Evolutionary conservation across 1,140 invertebrate genomes (phyloP).

Genomic region (Drosophila subpulchrella): DNA sequence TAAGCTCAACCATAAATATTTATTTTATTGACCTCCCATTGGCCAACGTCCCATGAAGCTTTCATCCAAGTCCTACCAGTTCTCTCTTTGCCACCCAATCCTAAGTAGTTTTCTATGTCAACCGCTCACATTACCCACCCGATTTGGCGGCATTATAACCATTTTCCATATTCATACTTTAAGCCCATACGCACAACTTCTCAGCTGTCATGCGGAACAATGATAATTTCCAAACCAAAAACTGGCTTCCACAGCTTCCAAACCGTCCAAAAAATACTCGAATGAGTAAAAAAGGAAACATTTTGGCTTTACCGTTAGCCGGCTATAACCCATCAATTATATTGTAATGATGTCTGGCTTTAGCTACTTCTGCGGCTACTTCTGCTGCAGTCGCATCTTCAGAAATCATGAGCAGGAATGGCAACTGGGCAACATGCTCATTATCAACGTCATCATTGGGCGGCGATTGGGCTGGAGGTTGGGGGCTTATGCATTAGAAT

Average conservation of each 20-base stretch:
- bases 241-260: constrained; percentile 38
- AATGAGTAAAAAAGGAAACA: constrained; percentile 58
- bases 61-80: neutral
- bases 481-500: constrained; percentile 62
- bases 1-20: neutral
- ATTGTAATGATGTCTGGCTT: constrained; percentile 78
- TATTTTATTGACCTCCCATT: constrained; percentile 1
- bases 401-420: constrained; percentile 62
- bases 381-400: constrained; percentile 64
- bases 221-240: constrained; percentile 69
- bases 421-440: constrained; percentile 68
- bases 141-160: constrained; percentile 63
- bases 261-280: constrained; percentile 36
- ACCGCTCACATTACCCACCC: constrained; percentile 39
- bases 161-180: constrained; percentile 54
- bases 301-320: constrained; percentile 72
- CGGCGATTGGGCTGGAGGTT: constrained; percentile 10
- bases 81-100: constrained; percentile 5
- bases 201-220: constrained; percentile 69
- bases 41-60: neutral
- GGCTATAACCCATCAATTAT: constrained; percentile 81
- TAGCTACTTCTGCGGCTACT: constrained; percentile 32
- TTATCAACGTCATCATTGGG: constrained; percentile 75
- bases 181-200: constrained; percentile 65
- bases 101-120: constrained; percentile 72